phyloP scores from a whole-genome alignment of 1,140 invertebrate species.

The Stegodyphus dumicola region DNA sequence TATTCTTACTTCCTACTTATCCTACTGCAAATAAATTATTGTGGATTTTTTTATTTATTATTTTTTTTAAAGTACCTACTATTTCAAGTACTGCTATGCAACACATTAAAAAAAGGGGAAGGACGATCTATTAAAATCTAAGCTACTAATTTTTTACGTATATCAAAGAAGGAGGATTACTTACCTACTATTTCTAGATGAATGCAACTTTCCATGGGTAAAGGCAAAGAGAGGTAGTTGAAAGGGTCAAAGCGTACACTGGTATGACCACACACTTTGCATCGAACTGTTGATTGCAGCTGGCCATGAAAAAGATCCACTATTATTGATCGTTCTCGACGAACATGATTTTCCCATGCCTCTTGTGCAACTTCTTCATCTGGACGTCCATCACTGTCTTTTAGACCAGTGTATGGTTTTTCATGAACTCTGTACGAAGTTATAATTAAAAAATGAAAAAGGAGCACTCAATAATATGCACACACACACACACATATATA shows the following conservation, averaged over 20 bases:
- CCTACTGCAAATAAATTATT: too few relatives aligned
- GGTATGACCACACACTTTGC: constrained; percentile 81
- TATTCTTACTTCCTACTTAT: too few relatives aligned
- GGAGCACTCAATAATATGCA: too few relatives aligned
- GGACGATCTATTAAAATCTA: too few relatives aligned
- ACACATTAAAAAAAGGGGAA: too few relatives aligned
- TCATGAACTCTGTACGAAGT: constrained; percentile 69
- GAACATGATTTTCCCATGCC: constrained; percentile 85
- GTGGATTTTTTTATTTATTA: too few relatives aligned
- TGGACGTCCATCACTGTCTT: constrained; percentile 81
- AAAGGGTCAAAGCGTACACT: constrained; percentile 90
- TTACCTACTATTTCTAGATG: constrained; percentile 80
- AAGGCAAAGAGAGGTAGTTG: constrained; percentile 85
- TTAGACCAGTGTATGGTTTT: constrained; percentile 79
- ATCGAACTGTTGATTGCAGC: constrained; percentile 85
- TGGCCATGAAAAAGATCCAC: constrained; percentile 92
- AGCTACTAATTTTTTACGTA: too few relatives aligned
- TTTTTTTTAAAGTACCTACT: too few relatives aligned
- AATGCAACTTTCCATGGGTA: constrained; percentile 83
- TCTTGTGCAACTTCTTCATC: constrained; percentile 81
- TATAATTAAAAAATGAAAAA: too few relatives aligned
- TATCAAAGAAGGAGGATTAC: constrained; percentile 36
- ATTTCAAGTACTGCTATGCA: too few relatives aligned
- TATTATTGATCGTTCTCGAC: constrained; percentile 84
- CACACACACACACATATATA: too few relatives aligned